Percentiles rank a stretch among this genome's conserved stretches.
Evolutionary conservation across 2,113 vertebrate genomes (phyloP).

Genomic region (Channa argus): DNA sequence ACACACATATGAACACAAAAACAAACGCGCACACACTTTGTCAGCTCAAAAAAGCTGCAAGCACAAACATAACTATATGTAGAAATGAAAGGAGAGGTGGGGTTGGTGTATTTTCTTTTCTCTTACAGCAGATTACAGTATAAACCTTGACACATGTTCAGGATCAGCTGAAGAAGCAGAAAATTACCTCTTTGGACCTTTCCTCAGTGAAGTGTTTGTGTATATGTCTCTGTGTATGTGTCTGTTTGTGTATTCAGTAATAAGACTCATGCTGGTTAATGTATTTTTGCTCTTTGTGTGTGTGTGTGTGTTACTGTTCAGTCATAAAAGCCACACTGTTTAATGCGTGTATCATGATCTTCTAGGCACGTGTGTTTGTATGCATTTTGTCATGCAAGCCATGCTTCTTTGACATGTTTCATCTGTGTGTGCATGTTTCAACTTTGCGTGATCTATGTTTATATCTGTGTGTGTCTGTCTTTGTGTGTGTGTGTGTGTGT

Average conservation of each 20-base stretch:
- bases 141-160: conserved; percentile 80
- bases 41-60: conserved; percentile 46
- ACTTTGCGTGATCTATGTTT: conserved; percentile 48
- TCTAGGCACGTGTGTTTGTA: conserved; percentile 34
- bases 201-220: conserved; percentile 59
- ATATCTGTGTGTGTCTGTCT: conserved; percentile 23
- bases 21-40: conserved; percentile 4
- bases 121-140: conserved; percentile 73
- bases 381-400: conserved; percentile 52
- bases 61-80: conserved; percentile 69
- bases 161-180: conserved; percentile 79
- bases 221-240: conserved; percentile 47
- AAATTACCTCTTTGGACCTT: conserved; percentile 67
- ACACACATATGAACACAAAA: not conserved
- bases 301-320: conserved; percentile 17
- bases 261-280: conserved; percentile 50
- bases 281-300: conserved; percentile 40
- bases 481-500: conserved; percentile 36
- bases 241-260: conserved; percentile 59
- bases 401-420: conserved; percentile 62
- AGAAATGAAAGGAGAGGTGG: conserved; percentile 47
- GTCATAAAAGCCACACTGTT: conserved; percentile 20
- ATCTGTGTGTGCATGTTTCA: conserved; percentile 37
- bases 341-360: conserved; percentile 43
- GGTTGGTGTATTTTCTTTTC: conserved; percentile 74